Evolutionary conservation across 1,140 invertebrate genomes (phyloP), one percentile per base, ranked within the genome.

Genomic region (Drosophila ogumai): DNA sequence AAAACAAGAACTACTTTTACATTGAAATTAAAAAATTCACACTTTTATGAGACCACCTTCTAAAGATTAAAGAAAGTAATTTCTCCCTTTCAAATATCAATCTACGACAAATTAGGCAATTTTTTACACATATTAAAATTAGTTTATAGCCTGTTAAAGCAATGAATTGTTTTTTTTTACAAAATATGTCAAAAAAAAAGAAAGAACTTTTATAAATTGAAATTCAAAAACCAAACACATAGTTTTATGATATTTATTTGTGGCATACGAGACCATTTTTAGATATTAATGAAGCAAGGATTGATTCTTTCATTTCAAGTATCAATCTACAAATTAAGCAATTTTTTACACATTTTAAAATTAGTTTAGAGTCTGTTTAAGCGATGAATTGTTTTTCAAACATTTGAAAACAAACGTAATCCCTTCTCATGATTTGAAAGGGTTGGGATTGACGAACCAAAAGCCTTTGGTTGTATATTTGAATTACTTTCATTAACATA

Each of bases 401-500:
- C 31, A 19, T 36, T 22, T 54, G 1, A 15, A 6, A 36, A 19
- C 17, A 36, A 34, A 34, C 6, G 28, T 2, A 8, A 9, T 36
- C 31, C 17, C 4, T 3, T 22, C 13, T 36, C 17, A 7, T 9
- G 8, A 19, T 3, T 36, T 7, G 32, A 34, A 2, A 8, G 6
- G 9, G 1, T 2, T 28, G 2, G n/a, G 17, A 55, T n/a, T 55
- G 19, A 22, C 19, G 8, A 38, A 55, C 31, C 32, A 8, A 55
- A 8, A 38, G 34, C 19, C 22, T 56, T 52, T 52, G 46, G 17
- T 22, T 50, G 13, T n/a, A 8, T 65, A 36, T 31, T 68, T 22
- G 13, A 17, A 54, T 54, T 36, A 9, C 19, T 68, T 66, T 66
- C 43, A 43, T 66, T 66, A 68, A 68, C 66, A 68, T 15, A 34